Base-by-base conservation (phyloP, 2,888 invertebrate genomes). In the Synanthedon andrenaeformis region DNA sequence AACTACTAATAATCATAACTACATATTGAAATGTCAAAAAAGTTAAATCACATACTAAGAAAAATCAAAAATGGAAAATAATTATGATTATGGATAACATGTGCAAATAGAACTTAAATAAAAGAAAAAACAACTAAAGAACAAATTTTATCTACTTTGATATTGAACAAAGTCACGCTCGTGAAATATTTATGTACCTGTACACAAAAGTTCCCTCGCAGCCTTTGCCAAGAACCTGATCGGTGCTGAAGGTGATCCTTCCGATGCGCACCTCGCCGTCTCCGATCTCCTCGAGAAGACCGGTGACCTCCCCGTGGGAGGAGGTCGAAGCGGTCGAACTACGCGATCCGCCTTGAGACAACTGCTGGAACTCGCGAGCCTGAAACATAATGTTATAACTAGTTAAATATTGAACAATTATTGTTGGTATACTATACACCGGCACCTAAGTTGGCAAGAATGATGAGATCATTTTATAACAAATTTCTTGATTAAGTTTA, bases 121-220 rank as follows among this genome's bases (percentile, higher is more conserved):
- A 35, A 1, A 35, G 35, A 8, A 6, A 35, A 23, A 8, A n/a
- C n/a, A n/a, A n/a, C n/a, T n/a, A n/a, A 35, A 35, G 35, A 6
- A 35, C 10, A 35, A 35, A 35, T 10, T 23, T 35, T 8, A 35
- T 10, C 10, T 10, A 10, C 35, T 35, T 10, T 3, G 10, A 35
- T 35, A 35, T 23, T 35, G 8, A 35, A 35, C 35, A 35, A 8
- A 35, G 8, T 8, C 6, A 35, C 23, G 0, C 4, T 35, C 35
- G 1, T 35, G 10, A 35, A 10, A 35, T 1, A 35, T 35, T 35
- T 35, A 35, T 35, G 78, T 76, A 95, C 93, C 91, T 94, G 79
- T 96, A 99, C 35, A 99, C 99, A 83, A 98, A 96, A 0, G 99
- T 99, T 42, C 99, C 99, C 70, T 99, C 97, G 73, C 99, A 98